Evolutionary conservation across 1,140 invertebrate species (phyloP).

Genomic region (Cotesia chilonis): DNA sequence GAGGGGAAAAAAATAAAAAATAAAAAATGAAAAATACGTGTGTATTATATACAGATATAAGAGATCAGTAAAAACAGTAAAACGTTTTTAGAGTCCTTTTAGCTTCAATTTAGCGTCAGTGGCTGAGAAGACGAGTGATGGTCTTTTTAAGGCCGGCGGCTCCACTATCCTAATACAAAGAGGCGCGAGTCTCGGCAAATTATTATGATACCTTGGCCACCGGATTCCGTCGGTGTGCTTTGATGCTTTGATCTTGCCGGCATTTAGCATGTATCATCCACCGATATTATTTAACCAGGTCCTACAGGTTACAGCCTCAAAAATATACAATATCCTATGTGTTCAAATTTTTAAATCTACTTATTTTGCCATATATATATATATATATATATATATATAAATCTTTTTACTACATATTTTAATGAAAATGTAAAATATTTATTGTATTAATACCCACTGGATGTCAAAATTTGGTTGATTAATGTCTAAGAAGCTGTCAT

Average conservation of each 20-base stretch:
- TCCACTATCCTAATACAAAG: conserved; percentile 64
- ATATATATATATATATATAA: too few species aligned
- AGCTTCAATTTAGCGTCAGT: conserved; percentile 55
- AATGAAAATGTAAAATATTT: too few species aligned
- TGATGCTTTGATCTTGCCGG: conserved; percentile 63
- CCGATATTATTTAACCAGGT: conserved; percentile 57
- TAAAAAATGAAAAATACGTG: too few species aligned
- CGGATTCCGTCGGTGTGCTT: conserved; percentile 63
- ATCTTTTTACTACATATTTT: too few species aligned
- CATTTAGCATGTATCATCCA: conserved; percentile 63
- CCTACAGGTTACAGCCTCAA: conserved; percentile 25
- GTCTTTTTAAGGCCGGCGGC: conserved; percentile 52
- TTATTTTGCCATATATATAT: too few species aligned
- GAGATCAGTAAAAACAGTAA: conserved; percentile 59
- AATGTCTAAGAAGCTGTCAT: too few species aligned
- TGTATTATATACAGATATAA: not conserved
- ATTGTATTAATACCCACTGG: too few species aligned
- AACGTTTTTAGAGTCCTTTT: conserved; percentile 58
- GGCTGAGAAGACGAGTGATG: conserved; percentile 35
- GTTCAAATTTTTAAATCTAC: too few species aligned
- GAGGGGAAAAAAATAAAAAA: too few species aligned
- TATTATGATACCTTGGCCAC: conserved; percentile 67
- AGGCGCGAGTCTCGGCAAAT: conserved; percentile 64
- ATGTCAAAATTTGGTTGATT: too few species aligned
- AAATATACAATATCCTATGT: not conserved